These are phyloP conservation scores for Stomatorhinus walkeri DNA, from an alignment of 2,797 vertebrate genomes.

Conservation along the genomic window DNA sequence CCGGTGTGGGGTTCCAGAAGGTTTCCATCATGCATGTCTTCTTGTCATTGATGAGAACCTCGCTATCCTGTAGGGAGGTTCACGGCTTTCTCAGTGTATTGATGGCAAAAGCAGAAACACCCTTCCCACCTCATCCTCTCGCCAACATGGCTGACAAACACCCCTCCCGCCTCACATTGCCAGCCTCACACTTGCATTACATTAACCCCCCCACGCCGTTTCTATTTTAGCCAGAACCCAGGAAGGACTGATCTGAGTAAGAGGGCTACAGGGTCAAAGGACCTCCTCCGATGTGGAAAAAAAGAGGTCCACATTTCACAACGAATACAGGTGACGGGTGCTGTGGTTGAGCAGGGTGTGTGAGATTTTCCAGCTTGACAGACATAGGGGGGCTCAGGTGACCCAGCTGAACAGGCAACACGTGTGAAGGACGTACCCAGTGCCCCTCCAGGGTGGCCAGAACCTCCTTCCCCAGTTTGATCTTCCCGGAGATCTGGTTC, in stretches of 20 bases:
- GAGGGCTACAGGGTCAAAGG: neutral
- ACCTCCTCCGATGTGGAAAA: neutral
- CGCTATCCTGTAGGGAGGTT: constrained; percentile 74
- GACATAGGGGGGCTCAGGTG: neutral
- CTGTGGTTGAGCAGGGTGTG: neutral
- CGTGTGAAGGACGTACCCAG: constrained; percentile 71
- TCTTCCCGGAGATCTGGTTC: constrained; percentile 91
- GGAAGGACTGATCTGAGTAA: neutral
- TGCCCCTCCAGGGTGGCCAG: constrained; percentile 90
- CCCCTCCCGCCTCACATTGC: neutral
- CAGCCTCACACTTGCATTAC: neutral
- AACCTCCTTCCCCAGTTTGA: constrained; percentile 95
- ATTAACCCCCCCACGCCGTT: neutral
- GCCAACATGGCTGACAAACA: neutral
- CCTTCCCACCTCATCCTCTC: neutral
- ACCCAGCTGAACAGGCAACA: neutral
- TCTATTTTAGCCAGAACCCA: neutral
- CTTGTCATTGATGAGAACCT: constrained; percentile 91
- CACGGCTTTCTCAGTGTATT: neutral
- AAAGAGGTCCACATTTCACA: neutral
- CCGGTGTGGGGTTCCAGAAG: constrained; percentile 88
- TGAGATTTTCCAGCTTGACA: neutral
- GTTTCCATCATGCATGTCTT: constrained; percentile 78
- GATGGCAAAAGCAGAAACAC: neutral
- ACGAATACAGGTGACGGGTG: neutral